Conservation (phyloP, 2,888 invertebrate genomes). For the Morinoia aosen region DNA sequence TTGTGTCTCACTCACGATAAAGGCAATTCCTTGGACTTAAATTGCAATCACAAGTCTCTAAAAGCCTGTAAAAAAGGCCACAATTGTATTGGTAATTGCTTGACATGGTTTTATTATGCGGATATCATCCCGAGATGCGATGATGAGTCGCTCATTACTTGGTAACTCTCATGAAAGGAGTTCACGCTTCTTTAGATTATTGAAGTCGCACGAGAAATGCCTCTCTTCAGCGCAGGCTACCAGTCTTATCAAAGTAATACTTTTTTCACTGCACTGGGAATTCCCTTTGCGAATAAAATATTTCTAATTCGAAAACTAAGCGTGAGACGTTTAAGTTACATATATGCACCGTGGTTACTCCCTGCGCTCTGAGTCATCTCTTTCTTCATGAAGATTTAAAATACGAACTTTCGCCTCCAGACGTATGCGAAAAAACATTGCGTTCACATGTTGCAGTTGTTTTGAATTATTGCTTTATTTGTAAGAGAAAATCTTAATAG, state of each 20-base stretch:
- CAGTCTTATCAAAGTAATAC: too few species aligned
- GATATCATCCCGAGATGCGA: slow-evolving; percentile 27
- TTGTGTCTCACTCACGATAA: slow-evolving; percentile 51
- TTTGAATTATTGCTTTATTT: neutral
- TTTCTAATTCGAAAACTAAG: neutral
- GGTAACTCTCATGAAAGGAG: slow-evolving; percentile 1
- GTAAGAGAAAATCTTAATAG: neutral
- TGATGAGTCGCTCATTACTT: slow-evolving; percentile 36
- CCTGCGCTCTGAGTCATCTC: neutral
- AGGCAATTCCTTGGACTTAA: slow-evolving; percentile 45
- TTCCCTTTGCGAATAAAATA: neutral
- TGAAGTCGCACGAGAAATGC: neutral
- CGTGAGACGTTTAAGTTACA: neutral
- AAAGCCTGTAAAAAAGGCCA: slow-evolving; percentile 21
- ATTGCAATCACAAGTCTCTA: slow-evolving; percentile 47
- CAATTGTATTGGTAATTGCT: slow-evolving; percentile 47
- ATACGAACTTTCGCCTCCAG: neutral
- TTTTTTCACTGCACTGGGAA: neutral
- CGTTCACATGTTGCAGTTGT: neutral
- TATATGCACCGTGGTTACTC: neutral
- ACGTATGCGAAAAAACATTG: neutral
- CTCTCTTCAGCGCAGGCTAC: neutral
- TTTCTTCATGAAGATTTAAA: neutral
- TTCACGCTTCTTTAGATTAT: slow-evolving; percentile 22
- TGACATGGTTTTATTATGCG: slow-evolving; percentile 50